These are phyloP conservation scores for Rhea pennata DNA, from an alignment of 2,113 vertebrate species.

Conservation along the genomic window DNA sequence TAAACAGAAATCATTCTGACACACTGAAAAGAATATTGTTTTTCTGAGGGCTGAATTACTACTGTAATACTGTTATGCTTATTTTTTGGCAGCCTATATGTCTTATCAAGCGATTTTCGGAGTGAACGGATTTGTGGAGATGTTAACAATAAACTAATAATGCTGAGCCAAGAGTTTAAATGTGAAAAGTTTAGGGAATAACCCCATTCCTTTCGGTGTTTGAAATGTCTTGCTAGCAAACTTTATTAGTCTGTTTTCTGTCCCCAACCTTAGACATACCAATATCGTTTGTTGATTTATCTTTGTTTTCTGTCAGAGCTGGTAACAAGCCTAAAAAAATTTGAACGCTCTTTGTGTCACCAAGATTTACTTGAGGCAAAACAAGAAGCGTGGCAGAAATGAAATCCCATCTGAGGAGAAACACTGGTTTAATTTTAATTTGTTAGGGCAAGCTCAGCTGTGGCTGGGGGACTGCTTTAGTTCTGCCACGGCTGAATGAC, in stretches of 20 bases:
- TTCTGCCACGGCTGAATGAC: constrained; percentile 40
- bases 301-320: constrained; percentile 59
- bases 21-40: neutral
- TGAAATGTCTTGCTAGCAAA: neutral
- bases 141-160: neutral
- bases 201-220: neutral
- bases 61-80: neutral
- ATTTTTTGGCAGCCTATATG: neutral
- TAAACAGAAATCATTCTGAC: neutral
- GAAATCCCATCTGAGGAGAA: constrained; percentile 58
- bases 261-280: neutral
- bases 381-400: constrained; percentile 42
- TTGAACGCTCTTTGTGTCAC: neutral
- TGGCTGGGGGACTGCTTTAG: constrained; percentile 50
- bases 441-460: constrained; percentile 41
- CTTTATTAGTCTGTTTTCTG: constrained; percentile 8
- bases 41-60: neutral
- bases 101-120: neutral
- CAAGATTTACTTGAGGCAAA: constrained; percentile 57
- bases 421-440: constrained; percentile 64
- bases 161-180: neutral
- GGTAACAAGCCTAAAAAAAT: constrained; percentile 54
- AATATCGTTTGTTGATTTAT: constrained; percentile 44
- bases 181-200: neutral
- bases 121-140: neutral